Evolutionary conservation across 2,113 vertebrate species (phyloP).

Genomic region (Gorsachius goisagi): DNA sequence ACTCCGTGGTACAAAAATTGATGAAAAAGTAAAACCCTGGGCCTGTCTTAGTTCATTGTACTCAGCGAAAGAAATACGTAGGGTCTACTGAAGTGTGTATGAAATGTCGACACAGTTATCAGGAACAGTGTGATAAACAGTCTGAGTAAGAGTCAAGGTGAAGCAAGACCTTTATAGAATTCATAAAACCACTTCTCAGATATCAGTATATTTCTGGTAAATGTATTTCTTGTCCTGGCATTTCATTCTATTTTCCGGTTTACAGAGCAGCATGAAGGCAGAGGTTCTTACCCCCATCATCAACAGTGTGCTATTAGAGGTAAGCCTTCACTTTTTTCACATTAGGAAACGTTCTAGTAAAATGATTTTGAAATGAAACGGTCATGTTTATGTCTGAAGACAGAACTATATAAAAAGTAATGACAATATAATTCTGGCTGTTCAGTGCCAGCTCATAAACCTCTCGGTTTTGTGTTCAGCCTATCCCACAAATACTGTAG

Average conservation of each 20-base stretch:
- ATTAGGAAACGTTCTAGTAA: not conserved
- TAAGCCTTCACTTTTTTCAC: conserved; percentile 65
- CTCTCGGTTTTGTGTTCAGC: not conserved
- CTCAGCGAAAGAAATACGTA: not conserved
- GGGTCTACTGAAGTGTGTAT: not conserved
- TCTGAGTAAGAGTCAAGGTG: not conserved
- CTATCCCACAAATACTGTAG: conserved; percentile 23
- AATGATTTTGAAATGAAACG: not conserved
- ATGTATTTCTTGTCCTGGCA: not conserved
- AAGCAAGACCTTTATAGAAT: not conserved
- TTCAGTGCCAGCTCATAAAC: not conserved
- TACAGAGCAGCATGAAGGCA: conserved; percentile 88
- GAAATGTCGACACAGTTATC: not conserved
- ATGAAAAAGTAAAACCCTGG: not conserved
- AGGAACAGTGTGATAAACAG: not conserved
- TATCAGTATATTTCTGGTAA: not conserved
- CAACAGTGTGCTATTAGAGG: conserved; percentile 86
- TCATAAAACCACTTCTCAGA: not conserved
- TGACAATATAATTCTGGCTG: not conserved
- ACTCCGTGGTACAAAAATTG: not conserved
- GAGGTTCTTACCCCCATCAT: conserved; percentile 90
- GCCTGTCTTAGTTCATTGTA: not conserved
- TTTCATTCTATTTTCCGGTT: conserved; percentile 39
- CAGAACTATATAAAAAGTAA: not conserved
- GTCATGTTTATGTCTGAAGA: not conserved